Percentiles rank a stretch among this genome's conserved stretches.
These are phyloP conservation scores for Odontamblyopus rebecca DNA, from an alignment of 2,797 vertebrate species.

Conservation along the genomic window DNA sequence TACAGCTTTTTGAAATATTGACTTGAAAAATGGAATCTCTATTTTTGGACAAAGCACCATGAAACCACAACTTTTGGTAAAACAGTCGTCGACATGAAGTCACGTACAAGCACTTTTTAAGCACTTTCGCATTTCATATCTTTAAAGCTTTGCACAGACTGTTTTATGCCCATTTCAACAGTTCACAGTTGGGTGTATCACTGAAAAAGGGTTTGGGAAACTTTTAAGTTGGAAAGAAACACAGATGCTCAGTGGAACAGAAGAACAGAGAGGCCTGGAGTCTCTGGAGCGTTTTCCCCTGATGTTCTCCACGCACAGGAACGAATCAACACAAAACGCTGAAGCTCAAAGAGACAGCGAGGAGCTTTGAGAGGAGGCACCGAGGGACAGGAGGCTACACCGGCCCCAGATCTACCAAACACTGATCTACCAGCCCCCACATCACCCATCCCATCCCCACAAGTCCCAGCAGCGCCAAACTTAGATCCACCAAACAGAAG, in stretches of 20 bases:
- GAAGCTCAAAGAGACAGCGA: conserved; percentile 69
- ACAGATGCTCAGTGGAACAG: conserved; percentile 49
- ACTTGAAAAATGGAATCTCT: background rate
- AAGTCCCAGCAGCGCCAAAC: too few species aligned
- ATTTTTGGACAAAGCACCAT: background rate
- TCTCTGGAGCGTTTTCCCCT: conserved; percentile 73
- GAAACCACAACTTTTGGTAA: background rate
- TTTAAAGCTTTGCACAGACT: conserved; percentile 59
- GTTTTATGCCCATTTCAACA: conserved; percentile 70
- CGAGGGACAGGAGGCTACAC: conserved; percentile 51
- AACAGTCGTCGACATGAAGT: background rate
- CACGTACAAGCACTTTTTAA: conserved; percentile 64
- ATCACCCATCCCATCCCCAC: too few species aligned
- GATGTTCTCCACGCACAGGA: conserved; percentile 71
- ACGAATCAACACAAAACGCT: conserved; percentile 67
- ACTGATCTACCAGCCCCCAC: conserved; percentile 25
- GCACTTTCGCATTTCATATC: conserved; percentile 68
- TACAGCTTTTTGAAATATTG: background rate
- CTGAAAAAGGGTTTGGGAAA: conserved; percentile 73
- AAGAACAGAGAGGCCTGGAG: conserved; percentile 73
- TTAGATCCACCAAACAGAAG: too few species aligned
- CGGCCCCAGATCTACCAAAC: conserved; percentile 28
- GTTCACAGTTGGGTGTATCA: conserved; percentile 76
- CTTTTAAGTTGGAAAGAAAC: conserved; percentile 78
- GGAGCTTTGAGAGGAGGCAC: conserved; percentile 69